A percentile compares a stretch with the other conserved stretches of the same genome.
Conservation (phyloP, 2,113 vertebrate genomes). For the Athene noctua region DNA sequence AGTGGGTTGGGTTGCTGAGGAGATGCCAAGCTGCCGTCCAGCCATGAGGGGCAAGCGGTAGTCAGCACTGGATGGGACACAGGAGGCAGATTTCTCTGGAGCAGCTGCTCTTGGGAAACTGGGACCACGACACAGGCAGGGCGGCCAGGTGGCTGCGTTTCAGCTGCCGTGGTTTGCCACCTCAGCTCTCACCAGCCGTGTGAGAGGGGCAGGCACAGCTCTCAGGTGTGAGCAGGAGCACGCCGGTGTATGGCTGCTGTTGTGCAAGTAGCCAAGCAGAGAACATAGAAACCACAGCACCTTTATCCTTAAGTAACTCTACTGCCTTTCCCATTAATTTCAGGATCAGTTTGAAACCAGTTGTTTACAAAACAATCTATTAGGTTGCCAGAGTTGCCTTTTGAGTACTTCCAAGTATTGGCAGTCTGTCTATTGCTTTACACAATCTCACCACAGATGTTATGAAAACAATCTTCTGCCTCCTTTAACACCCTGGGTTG, state of each 20-base stretch:
- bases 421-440: background rate
- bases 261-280: background rate
- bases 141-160: background rate
- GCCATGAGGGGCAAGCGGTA: fast-evolving
- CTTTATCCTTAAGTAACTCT: background rate
- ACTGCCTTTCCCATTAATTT: background rate
- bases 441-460: background rate
- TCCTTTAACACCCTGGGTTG: background rate
- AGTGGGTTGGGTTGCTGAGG: background rate
- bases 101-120: background rate
- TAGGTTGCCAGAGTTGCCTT: background rate
- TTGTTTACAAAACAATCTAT: constrained; percentile 26
- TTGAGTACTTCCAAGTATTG: background rate
- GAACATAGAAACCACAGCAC: background rate
- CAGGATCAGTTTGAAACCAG: background rate
- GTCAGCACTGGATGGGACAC: fast-evolving
- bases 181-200: fast-evolving
- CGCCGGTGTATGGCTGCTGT: background rate
- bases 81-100: background rate
- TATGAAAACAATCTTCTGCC: background rate
- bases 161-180: background rate
- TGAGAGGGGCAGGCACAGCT: background rate
- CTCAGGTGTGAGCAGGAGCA: fast-evolving
- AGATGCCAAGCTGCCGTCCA: too few species aligned
- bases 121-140: background rate